Conservation (phyloP, 2,888 invertebrate genomes). For the Beris morrisii region DNA sequence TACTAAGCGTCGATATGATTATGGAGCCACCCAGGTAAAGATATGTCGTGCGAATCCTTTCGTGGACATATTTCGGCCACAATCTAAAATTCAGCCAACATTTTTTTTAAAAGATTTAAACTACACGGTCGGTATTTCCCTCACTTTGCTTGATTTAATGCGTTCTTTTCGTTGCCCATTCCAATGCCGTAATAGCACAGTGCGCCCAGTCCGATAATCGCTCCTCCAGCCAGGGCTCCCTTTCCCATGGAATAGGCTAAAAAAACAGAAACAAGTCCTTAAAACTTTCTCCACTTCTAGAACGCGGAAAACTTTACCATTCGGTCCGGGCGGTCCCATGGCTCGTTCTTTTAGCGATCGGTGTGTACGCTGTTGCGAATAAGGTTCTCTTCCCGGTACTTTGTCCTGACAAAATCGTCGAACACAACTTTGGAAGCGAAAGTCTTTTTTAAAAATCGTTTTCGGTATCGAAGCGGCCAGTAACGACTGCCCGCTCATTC, state of each 20-base stretch:
- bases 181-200: slow-evolving; percentile 95
- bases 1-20: slow-evolving; percentile 78
- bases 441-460: neutral
- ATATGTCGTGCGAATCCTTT: slow-evolving; percentile 87
- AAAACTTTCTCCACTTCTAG: neutral
- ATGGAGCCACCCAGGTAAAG: slow-evolving; percentile 90
- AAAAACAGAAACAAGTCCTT: slow-evolving; percentile 41
- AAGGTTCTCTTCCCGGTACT: neutral
- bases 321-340: slow-evolving; percentile 76
- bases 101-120: slow-evolving; percentile 14
- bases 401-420: slow-evolving; percentile 8
- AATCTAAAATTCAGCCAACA: slow-evolving; percentile 61
- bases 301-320: slow-evolving; percentile 60
- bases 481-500: no score
- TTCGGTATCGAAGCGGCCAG: no score
- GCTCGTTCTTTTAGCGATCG: slow-evolving; percentile 67
- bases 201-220: slow-evolving; percentile 87
- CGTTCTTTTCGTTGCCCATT: slow-evolving; percentile 74
- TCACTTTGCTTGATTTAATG: slow-evolving; percentile 84
- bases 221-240: slow-evolving; percentile 86
- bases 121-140: slow-evolving; percentile 44
- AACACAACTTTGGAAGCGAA: neutral
- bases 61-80: slow-evolving; percentile 93
- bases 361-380: slow-evolving; percentile 32
- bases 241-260: slow-evolving; percentile 85